These are phyloP conservation scores for Rosalia funebris DNA, from an alignment of 2,888 invertebrate species.

Conservation along the genomic window DNA sequence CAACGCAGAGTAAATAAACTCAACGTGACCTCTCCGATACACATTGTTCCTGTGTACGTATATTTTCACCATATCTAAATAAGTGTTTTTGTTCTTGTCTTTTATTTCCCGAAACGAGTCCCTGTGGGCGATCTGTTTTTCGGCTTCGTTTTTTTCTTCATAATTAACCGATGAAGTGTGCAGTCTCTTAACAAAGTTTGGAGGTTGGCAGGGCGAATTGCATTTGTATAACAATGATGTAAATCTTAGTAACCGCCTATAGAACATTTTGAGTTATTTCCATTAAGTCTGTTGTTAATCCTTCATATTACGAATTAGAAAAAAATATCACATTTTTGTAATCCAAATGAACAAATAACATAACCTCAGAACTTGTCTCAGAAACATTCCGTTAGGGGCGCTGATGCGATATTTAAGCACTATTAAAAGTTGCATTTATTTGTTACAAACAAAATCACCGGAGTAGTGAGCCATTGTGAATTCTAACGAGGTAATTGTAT, in stretches of 20 bases:
- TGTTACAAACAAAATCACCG: too few species aligned
- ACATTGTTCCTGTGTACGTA: conserved; percentile 74
- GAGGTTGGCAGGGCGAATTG: conserved; percentile 1
- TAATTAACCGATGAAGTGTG: conserved; percentile 27
- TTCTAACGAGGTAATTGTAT: too few species aligned
- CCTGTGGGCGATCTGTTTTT: conserved; percentile 61
- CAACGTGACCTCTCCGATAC: conserved; percentile 86
- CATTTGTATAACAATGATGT: conserved; percentile 2
- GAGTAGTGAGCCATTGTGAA: too few species aligned
- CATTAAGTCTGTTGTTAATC: not conserved
- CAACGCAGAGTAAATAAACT: conserved; percentile 92
- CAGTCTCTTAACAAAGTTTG: conserved; percentile 24
- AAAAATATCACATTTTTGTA: conserved; percentile 10
- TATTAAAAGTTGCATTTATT: too few species aligned
- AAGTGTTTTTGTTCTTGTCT: conserved; percentile 74
- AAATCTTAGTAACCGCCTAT: conserved; percentile 10
- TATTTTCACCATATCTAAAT: conserved; percentile 77
- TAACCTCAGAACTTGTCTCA: not conserved
- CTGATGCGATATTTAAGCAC: too few species aligned
- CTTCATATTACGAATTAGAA: not conserved
- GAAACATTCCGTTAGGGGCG: too few species aligned
- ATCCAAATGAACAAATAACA: not conserved
- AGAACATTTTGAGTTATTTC: conserved; percentile 27
- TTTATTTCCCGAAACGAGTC: conserved; percentile 67
- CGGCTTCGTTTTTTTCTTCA: conserved; percentile 30